Evolutionary conservation across 2,888 invertebrate genomes (phyloP).

Genomic region (Xylota segnis): DNA sequence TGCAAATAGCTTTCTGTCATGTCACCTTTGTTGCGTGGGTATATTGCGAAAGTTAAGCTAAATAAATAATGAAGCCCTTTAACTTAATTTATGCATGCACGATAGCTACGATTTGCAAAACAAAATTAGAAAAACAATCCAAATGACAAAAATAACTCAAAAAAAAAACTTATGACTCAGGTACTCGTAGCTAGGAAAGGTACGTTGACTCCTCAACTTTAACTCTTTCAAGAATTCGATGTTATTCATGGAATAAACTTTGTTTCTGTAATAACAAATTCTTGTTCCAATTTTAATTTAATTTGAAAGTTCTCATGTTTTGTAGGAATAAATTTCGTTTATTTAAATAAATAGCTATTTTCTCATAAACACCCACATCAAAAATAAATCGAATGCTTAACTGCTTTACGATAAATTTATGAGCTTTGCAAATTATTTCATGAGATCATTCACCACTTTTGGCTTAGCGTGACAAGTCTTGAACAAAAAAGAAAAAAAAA

Average conservation of each 20-base stretch:
- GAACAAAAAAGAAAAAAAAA: slow-evolving; percentile 22
- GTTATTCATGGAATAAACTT: neutral
- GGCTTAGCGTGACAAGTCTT: slow-evolving; percentile 58
- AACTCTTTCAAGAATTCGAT: neutral
- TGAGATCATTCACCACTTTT: slow-evolving; percentile 65
- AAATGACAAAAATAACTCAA: slow-evolving; percentile 9
- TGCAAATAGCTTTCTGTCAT: slow-evolving; percentile 36
- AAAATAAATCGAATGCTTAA: slow-evolving; percentile 9
- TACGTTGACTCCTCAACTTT: slow-evolving; percentile 31
- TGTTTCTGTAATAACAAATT: neutral
- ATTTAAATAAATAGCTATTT: neutral
- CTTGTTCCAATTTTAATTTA: neutral
- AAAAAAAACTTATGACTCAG: slow-evolving; percentile 8
- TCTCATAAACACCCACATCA: slow-evolving; percentile 21
- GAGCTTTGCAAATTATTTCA: slow-evolving; percentile 50
- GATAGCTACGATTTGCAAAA: neutral
- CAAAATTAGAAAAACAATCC: neutral
- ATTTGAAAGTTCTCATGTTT: neutral
- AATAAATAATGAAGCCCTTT: slow-evolving; percentile 8
- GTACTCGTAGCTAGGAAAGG: neutral
- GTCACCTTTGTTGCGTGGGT: slow-evolving; percentile 20
- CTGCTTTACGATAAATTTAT: slow-evolving; percentile 19
- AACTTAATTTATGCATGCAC: slow-evolving; percentile 13
- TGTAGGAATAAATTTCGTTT: neutral
- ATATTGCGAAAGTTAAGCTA: slow-evolving; percentile 7